These are phyloP conservation scores for Tachypleus tridentatus DNA, from an alignment of 1,140 invertebrate species.

Conservation along the genomic window DNA sequence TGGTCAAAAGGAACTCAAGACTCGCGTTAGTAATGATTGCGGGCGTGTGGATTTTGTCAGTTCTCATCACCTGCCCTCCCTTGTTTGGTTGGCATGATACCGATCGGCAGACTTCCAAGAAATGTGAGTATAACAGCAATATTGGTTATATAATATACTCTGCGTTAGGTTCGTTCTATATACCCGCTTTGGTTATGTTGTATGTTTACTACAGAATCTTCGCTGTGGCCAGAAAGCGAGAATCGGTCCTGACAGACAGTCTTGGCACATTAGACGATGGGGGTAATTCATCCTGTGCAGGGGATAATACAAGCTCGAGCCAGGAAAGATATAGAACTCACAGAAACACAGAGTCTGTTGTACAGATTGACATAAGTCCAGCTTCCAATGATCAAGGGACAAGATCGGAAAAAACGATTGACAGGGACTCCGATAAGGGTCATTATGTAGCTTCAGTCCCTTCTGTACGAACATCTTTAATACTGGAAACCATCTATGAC, in stretches of 20 bases:
- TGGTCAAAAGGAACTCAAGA: constrained; percentile 80
- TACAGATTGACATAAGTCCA: too few relatives aligned
- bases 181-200: constrained; percentile 96
- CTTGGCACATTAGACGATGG: too few relatives aligned
- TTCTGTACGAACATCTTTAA: too few relatives aligned
- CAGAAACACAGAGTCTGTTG: too few relatives aligned
- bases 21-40: constrained; percentile 85
- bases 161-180: constrained; percentile 94
- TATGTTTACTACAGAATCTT: constrained; percentile 99
- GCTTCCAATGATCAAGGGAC: too few relatives aligned
- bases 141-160: constrained; percentile 96
- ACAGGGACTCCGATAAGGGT: too few relatives aligned
- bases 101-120: constrained; percentile 52
- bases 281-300: too few relatives aligned
- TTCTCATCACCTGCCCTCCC: constrained; percentile 88
- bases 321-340: too few relatives aligned
- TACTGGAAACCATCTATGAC: too few relatives aligned
- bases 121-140: constrained; percentile 52
- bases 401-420: too few relatives aligned
- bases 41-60: constrained; percentile 86
- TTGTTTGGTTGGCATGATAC: constrained; percentile 89
- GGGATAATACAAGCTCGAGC: too few relatives aligned
- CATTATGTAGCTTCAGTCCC: too few relatives aligned
- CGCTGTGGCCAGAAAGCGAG: constrained; percentile 71
- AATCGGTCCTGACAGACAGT: constrained; percentile 12